Percentiles rank a stretch among this genome's conserved stretches.
These are phyloP conservation scores for Chrosomus eos DNA, from an alignment of 2,797 vertebrate species.

Conservation along the genomic window DNA sequence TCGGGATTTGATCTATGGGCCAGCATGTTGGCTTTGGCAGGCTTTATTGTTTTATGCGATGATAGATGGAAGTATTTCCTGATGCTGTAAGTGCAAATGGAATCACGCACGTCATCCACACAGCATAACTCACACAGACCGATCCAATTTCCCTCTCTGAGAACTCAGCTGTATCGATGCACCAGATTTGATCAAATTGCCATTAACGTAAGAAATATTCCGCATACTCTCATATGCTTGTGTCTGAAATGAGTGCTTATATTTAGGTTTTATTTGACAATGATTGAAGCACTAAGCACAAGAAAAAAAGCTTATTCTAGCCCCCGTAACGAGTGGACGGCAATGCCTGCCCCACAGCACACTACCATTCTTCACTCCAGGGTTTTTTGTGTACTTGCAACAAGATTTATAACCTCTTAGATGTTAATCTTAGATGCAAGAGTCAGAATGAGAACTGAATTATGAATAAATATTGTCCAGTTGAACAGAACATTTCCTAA, in stretches of 20 bases:
- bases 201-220: constrained; percentile 28
- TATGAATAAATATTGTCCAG: neutral
- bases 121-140: constrained; percentile 54
- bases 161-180: constrained; percentile 57
- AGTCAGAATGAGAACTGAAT: neutral
- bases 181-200: constrained; percentile 45
- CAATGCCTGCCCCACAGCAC: neutral
- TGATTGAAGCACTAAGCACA: constrained; percentile 27
- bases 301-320: neutral
- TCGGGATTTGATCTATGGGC: constrained; percentile 65
- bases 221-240: constrained; percentile 22
- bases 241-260: constrained; percentile 30
- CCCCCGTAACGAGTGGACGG: neutral
- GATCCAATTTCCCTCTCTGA: constrained; percentile 61
- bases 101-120: constrained; percentile 54
- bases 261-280: constrained; percentile 33
- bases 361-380: neutral
- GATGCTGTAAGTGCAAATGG: constrained; percentile 63
- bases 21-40: constrained; percentile 63
- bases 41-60: constrained; percentile 65
- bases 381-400: neutral
- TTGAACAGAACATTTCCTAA: neutral
- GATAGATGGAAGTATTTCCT: constrained; percentile 68
- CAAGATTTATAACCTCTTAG: neutral
- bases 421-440: neutral